phyloP scores from a whole-genome alignment of 2,113 vertebrate species.

The Taurulus bubalis region DNA sequence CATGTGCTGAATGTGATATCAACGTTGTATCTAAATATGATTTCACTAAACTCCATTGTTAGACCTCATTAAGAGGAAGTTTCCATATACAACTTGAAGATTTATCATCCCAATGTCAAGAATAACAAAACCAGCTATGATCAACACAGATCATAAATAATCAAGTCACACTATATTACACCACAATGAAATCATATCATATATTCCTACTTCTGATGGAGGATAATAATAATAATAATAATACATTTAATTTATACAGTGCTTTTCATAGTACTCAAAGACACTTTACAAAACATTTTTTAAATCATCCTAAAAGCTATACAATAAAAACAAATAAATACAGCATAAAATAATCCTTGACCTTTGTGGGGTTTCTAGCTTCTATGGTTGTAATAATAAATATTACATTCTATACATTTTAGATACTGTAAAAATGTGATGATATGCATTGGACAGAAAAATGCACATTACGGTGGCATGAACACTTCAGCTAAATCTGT shows the following conservation, averaged over 20 bases:
- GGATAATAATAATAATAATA: background rate
- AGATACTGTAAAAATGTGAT: background rate
- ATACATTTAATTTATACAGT: too few relatives aligned
- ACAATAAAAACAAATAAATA: too few relatives aligned
- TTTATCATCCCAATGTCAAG: background rate
- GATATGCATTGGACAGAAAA: slow-evolving; percentile 3
- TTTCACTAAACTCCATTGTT: background rate
- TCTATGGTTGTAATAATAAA: slow-evolving; percentile 1
- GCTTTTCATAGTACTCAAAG: too few relatives aligned
- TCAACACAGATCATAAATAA: background rate
- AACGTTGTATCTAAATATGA: background rate
- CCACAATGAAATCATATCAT: background rate
- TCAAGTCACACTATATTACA: background rate
- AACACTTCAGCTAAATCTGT: background rate
- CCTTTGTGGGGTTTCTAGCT: background rate
- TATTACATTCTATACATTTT: background rate
- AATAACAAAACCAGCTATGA: background rate
- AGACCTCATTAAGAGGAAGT: background rate
- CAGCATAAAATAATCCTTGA: background rate
- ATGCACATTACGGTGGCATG: background rate
- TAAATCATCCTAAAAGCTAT: too few relatives aligned
- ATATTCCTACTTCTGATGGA: too few relatives aligned
- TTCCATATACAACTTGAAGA: background rate
- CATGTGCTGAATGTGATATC: background rate
- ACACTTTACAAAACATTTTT: too few relatives aligned